These are phyloP conservation scores for Allophyes oxyacanthae DNA, from an alignment of 2,888 invertebrate species.

Conservation along the genomic window DNA sequence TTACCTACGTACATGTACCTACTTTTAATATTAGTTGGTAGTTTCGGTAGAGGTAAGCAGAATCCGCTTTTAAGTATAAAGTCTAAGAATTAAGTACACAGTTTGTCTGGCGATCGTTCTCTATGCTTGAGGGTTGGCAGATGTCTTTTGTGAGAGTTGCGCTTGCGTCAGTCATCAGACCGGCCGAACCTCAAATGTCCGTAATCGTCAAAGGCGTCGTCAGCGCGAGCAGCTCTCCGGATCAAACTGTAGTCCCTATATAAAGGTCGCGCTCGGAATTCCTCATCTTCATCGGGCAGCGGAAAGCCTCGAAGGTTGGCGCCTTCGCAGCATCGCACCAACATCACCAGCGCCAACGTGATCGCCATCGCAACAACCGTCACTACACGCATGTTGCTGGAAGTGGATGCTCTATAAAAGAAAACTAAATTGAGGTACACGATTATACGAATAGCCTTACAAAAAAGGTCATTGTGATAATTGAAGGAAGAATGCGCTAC, in stretches of 20 bases:
- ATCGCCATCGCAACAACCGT: conserved; percentile 69
- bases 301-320: conserved; percentile 65
- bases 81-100: conserved; percentile 47
- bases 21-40: conserved; percentile 6
- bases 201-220: conserved; percentile 93
- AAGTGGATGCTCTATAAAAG: conserved; percentile 17
- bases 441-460: too few species aligned
- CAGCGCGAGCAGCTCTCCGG: conserved; percentile 78
- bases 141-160: conserved; percentile 50
- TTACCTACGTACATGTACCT: not conserved
- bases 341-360: conserved; percentile 64
- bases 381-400: conserved; percentile 70
- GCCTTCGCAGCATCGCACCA: conserved; percentile 71
- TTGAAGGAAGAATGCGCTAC: too few species aligned
- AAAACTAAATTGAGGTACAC: conserved; percentile 13
- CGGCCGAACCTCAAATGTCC: conserved; percentile 93
- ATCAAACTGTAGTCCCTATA: conserved; percentile 91
- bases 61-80: conserved; percentile 11
- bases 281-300: conserved; percentile 78
- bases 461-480: too few species aligned
- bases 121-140: conserved; percentile 39
- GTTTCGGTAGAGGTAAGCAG: conserved; percentile 12
- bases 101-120: conserved; percentile 49
- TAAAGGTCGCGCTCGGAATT: conserved; percentile 68
- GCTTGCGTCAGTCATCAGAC: conserved; percentile 82